Conservation (phyloP, 1,140 invertebrate genomes). For the Drosophila santomea region DNA sequence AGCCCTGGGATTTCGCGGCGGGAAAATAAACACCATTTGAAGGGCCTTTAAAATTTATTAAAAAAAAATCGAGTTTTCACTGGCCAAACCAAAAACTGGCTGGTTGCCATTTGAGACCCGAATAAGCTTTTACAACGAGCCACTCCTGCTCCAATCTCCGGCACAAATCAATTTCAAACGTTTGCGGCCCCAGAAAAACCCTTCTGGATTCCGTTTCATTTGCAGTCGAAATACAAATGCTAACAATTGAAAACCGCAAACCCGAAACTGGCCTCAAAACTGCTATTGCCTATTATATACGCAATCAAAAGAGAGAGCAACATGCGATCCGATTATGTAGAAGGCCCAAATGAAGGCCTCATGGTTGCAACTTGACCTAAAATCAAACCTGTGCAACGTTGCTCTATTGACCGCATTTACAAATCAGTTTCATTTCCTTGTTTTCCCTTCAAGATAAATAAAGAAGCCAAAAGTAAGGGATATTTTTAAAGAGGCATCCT, state of each 20-base stretch:
- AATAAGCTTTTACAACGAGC: background rate
- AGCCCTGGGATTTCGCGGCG: constrained; percentile 4
- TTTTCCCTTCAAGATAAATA: too few species aligned
- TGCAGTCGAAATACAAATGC: constrained; percentile 38
- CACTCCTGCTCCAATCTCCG: background rate
- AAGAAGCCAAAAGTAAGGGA: too few species aligned
- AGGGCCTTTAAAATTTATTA: constrained; percentile 13
- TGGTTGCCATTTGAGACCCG: background rate
- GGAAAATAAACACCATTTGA: background rate
- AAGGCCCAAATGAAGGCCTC: too few species aligned
- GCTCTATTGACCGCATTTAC: background rate
- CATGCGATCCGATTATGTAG: background rate
- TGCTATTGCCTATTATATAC: background rate
- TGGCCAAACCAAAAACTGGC: background rate
- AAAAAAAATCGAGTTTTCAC: constrained; percentile 15
- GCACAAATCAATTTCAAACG: background rate
- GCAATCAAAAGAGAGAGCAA: constrained; percentile 3
- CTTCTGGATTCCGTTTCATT: constrained; percentile 10
- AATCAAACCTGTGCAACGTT: background rate
- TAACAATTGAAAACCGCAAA: constrained; percentile 44
- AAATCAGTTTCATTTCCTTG: too few species aligned
- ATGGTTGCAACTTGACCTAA: background rate
- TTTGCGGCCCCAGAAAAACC: background rate
- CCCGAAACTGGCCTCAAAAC: constrained; percentile 7
- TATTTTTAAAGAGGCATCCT: too few species aligned